A percentile compares a stretch with the other conserved stretches of the same genome.
Conservation (phyloP, 2,113 vertebrate species). For the Panthera uncia region DNA sequence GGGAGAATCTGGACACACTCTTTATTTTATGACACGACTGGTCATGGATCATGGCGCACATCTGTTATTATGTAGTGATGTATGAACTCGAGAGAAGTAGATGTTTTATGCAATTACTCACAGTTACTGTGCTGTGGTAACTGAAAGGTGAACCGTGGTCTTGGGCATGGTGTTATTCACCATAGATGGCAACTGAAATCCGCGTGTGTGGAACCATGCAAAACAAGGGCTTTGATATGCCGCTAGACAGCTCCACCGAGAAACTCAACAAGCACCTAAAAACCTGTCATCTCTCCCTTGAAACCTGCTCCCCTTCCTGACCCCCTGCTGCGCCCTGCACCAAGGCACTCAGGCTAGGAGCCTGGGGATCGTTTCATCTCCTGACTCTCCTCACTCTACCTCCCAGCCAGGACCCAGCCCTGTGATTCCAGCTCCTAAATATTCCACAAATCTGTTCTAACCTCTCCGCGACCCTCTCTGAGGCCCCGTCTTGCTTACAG, state of each 20-base stretch:
- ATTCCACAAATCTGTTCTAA: neutral
- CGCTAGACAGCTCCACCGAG: neutral
- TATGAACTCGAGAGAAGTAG: neutral
- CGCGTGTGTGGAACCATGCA: accelerated
- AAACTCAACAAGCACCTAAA: neutral
- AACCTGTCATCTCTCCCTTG: neutral
- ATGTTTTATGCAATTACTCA: neutral
- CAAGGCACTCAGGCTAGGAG: neutral
- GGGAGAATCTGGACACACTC: neutral
- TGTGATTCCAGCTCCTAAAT: neutral
- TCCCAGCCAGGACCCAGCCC: neutral
- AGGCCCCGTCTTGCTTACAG: accelerated
- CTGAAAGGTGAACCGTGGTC: neutral
- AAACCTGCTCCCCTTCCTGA: neutral
- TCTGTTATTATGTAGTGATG: neutral
- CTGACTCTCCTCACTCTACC: neutral
- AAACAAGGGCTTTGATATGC: neutral
- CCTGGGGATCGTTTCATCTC: neutral
- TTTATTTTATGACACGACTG: neutral
- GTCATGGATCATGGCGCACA: neutral
- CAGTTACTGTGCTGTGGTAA: neutral
- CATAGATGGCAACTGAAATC: neutral
- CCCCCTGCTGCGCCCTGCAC: neutral
- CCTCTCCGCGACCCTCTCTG: neutral
- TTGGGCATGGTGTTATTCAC: neutral